Base-by-base conservation (phyloP, 2,113 vertebrate genomes). In the Anarrhichthys ocellatus region DNA sequence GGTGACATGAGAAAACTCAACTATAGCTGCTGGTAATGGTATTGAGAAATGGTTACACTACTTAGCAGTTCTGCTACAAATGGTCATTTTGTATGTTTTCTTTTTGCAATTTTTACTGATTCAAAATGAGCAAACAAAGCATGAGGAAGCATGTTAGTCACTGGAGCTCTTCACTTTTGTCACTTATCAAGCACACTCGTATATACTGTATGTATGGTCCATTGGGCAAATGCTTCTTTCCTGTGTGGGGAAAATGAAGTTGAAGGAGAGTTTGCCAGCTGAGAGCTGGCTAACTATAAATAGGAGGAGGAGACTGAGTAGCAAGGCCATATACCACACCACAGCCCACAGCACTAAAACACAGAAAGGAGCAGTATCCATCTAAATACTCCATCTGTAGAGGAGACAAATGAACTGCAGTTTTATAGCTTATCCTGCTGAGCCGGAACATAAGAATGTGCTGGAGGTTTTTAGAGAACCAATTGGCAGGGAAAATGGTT, bases 381-480 rank as follows among this genome's bases (percentile, higher is more conserved):
- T 93, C 86, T 81, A 81, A 83, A 88, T 87, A 68, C 87, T 88
- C 89, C 89, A 91, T 92, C 86, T 88, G 87, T 44, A 36, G 76
- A 85, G 84, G 80, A 92, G 82, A 91, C 75, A 88, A 86, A 94
- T 91, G 82, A 90, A 93, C 54, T 90, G 90, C 86, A 64, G 83
- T 86, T 92, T 93, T 91, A 93, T 90, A 52, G 88, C 85, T 82
- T 82, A 82, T 82, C 91, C 91, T 69, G 83, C 90, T 87, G 88
- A 82, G 92, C 81, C 78, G 62, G 83, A 90, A 88, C 88, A 82
- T 76, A 73, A 78, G 69, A 88, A 88, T 85, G 88, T 79, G 80
- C 79, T 83, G 68, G 82, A 88, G 85, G 80, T 84, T 90, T 91
- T 89, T 73, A 78, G 59, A 87, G 73, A 90, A 81, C 83, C 82